Base-by-base conservation (phyloP, 2,113 vertebrate genomes). In the Herpetotheres cachinnans region DNA sequence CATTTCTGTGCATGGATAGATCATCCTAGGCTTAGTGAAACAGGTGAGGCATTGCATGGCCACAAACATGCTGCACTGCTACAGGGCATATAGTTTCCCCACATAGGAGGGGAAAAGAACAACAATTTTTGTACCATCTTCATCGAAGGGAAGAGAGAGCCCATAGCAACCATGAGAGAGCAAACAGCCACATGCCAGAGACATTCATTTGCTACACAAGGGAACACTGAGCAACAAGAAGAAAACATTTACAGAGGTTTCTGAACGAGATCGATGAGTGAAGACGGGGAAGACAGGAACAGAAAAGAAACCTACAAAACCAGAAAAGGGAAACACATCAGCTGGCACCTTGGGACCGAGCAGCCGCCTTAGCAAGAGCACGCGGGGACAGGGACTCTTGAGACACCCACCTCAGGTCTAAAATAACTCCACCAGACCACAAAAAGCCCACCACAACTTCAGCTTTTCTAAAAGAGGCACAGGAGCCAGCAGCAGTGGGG, bases 1-100 rank as follows among this genome's bases (percentile, higher is more conserved):
- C 3, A 52, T 24, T 79, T 92, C 86, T 82, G 76, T 36, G 40
- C 15, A 36, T 0, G 0, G 29, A 21, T 1, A 52, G 77, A 92
- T 46, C 66, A 58, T 19, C 44, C 74, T 17, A 22, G 59, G 79
- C 55, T 73, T n/a, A 56, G 72, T 13, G 50, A 94, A 47, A 50
- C 2, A 59, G 0, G 2, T 3, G 6, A 83, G 40, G 63, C 7
- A 3, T 6, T 1, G 4, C 79, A 77, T 1, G 6, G 79, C 78
- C 46, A 26, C 63, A 84, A 40, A 66, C 38, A 42, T 20, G 16
- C 73, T 78, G 79, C 58, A 67, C 30, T 18, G 46, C 82, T 58
- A 65, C 26, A 36, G 59, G 21, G 27, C 0, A 1, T 0, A 12
- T 2, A 16, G 32, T 2, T 65, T 61, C 38, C 63, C 58, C 52